Base-by-base conservation (phyloP, 2,888 invertebrate genomes). In the Eueremaeus valkanovi region DNA sequence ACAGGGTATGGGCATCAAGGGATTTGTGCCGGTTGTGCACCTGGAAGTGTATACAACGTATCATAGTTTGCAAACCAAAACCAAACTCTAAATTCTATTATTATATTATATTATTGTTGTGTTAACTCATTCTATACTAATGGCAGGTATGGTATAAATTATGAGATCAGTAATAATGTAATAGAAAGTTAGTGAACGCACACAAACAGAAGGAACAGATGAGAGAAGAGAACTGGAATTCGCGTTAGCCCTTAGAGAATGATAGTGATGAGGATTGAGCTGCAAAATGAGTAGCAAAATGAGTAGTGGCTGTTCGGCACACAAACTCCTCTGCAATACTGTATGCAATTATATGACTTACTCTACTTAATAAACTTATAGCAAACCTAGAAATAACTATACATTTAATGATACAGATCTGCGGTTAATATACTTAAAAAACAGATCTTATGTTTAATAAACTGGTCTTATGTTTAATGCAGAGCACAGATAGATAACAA, bases 71-170 rank as follows among this genome's bases (percentile, higher is more conserved):
- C 8, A 61, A 61, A 61, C 27, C 61, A 31, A 55, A 61, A 31
- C 61, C 61, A 61, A 51, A 61, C 61, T 31, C 61, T 31, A 61
- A 55, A 27, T 61, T 21, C 9, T 24, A 61, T 61, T 61, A 27
- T 61, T 21, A 18, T 24, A 61, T 61, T 61, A 61, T 61, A 61
- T 61, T 27, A 61, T 61, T 61, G 61, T 61, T 61, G 18, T 61
- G 61, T 61, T 61, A 61, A 61, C 61, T 61, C 61, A 61, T 61
- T 61, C 31, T 18, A 3, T 31, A 31, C 61, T 61, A 61, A 61
- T 61, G 61, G 61, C 61, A 61, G 61, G 61, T 61, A 61, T 55
- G 55, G 21, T 55, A 55, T 61, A 61, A 61, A 31, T 61, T 61
- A 61, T 61, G 8, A 61, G 61, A 61, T 61, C 29, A 16, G 61